Evolutionary conservation across 2,797 vertebrate genomes (phyloP).

Genomic region (Hapalemur alaotrensis): DNA sequence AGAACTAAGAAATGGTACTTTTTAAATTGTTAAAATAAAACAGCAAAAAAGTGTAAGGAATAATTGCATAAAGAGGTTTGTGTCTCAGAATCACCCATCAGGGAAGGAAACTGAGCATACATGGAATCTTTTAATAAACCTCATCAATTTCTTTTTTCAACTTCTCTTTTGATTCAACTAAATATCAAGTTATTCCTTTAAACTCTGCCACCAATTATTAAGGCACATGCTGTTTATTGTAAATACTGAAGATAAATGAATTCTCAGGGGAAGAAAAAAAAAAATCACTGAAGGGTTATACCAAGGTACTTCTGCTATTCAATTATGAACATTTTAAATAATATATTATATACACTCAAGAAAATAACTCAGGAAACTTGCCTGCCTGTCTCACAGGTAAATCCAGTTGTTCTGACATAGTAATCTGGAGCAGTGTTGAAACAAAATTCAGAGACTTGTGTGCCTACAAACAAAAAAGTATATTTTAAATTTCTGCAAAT

Average conservation of each 20-base stretch:
- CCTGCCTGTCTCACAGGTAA: conserved; percentile 99
- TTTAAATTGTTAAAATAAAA: background rate
- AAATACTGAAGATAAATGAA: background rate
- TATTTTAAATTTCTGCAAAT: conserved; percentile 64
- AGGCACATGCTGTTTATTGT: background rate
- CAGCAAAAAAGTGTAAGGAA: background rate
- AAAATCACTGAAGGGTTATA: background rate
- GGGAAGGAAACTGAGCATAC: background rate
- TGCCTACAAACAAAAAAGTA: conserved; percentile 87
- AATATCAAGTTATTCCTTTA: conserved; percentile 31
- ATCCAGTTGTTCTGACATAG: conserved; percentile 99
- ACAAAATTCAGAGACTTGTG: conserved; percentile 97
- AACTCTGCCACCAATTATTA: background rate
- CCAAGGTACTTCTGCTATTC: conserved; percentile 26
- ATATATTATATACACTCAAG: conserved; percentile 15
- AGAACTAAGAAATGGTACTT: background rate
- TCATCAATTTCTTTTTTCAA: conserved; percentile 10
- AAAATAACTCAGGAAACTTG: conserved; percentile 84
- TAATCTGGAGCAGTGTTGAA: conserved; percentile 96
- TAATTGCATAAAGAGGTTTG: background rate
- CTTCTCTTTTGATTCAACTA: conserved; percentile 16
- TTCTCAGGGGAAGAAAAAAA: background rate
- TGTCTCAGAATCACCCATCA: background rate
- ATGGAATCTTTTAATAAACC: conserved; percentile 5
- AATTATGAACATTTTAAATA: conserved; percentile 28